Evolutionary conservation across 2,797 vertebrate species (phyloP).

Genomic region (Girardinus metallicus): DNA sequence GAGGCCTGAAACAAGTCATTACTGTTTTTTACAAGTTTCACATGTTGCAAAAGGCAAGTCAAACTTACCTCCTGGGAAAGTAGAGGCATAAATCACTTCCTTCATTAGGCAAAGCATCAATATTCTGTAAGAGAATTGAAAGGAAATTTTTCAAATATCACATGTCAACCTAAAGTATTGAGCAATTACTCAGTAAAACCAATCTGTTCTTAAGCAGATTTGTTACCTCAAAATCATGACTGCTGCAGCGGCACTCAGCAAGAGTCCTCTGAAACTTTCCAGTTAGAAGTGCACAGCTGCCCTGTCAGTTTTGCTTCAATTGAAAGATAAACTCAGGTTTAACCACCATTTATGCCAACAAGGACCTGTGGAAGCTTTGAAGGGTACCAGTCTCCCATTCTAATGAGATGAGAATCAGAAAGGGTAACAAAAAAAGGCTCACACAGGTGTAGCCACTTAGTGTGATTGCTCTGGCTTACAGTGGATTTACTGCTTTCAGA

Average conservation of each 20-base stretch:
- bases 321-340: background rate
- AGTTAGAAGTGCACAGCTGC: slow-evolving; percentile 7
- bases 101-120: slow-evolving; percentile 31
- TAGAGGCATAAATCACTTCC: slow-evolving; percentile 6
- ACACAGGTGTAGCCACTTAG: slow-evolving; percentile 4
- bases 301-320: slow-evolving; percentile 12
- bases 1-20: background rate
- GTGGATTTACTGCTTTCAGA: background rate
- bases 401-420: background rate
- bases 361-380: background rate
- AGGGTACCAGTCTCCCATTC: background rate
- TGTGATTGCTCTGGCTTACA: background rate
- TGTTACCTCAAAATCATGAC: slow-evolving; percentile 9
- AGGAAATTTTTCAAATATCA: background rate
- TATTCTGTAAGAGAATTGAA: slow-evolving; percentile 11
- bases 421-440: background rate
- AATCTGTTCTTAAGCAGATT: background rate
- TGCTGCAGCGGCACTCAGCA: slow-evolving; percentile 8
- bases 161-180: too few species aligned
- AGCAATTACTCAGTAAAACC: background rate
- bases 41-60: background rate
- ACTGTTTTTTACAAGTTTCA: background rate
- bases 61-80: slow-evolving; percentile 32
- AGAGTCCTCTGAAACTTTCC: background rate
- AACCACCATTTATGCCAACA: background rate